These are phyloP conservation scores for Peromyscus eremicus DNA, from an alignment of 2,797 vertebrate genomes.

Conservation along the genomic window DNA sequence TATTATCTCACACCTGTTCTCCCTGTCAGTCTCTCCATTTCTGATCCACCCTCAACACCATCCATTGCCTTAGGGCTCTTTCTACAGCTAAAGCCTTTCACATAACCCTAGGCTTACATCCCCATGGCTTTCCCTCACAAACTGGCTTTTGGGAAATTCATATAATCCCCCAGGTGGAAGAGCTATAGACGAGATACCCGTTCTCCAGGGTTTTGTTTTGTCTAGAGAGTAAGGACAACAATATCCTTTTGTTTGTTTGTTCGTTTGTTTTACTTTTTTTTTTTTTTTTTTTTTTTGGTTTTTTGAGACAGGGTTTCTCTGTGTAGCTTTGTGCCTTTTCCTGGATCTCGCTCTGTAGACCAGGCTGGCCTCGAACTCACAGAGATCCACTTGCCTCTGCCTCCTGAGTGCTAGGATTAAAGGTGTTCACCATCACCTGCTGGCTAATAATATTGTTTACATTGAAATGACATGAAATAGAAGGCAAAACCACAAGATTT, in stretches of 20 bases:
- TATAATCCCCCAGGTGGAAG: not conserved
- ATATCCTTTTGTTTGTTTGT: not conserved
- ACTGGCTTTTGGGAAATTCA: not conserved
- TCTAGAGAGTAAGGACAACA: not conserved
- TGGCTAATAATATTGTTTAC: not conserved
- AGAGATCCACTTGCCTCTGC: not conserved
- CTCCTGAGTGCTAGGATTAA: not conserved
- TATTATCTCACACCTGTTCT: not conserved
- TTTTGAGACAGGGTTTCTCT: not conserved
- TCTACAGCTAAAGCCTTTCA: not conserved
- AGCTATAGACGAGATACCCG: not conserved
- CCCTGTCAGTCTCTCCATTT: not conserved
- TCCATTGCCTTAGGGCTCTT: not conserved
- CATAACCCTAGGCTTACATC: not conserved
- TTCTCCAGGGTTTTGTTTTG: not conserved
- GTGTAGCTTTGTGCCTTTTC: not conserved
- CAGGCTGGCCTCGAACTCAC: not conserved
- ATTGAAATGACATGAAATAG: not conserved
- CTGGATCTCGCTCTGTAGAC: not conserved
- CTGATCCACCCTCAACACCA: not conserved
- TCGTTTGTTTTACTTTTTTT: too few species aligned
- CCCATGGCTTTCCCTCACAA: not conserved
- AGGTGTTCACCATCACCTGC: not conserved
- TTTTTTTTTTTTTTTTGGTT: too few species aligned
- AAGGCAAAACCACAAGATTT: slow-evolving; percentile 7